Evolutionary conservation across 2,888 invertebrate genomes (phyloP), one percentile per base, ranked within the genome.

Genomic region (Plebejus argus): DNA sequence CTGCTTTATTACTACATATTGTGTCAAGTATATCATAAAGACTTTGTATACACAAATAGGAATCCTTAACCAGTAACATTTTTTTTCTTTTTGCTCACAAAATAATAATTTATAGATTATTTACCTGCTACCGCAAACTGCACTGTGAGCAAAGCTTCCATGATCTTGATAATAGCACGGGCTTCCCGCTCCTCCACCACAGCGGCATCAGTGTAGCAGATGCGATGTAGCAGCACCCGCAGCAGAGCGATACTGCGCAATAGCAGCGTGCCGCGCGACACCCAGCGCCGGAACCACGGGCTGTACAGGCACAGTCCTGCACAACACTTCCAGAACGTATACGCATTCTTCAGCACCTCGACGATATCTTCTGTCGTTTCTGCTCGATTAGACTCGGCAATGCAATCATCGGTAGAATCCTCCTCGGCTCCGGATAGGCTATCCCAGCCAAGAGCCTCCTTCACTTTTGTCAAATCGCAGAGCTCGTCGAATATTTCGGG

Each of bases 271-370:
- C 93, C 91, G 33, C 86, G 84, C 20, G 89, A 90, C 77, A 95
- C 85, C 83, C 90, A 88, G 81, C 85, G 83, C 1, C 95, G 89
- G 82, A 95, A 95, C 87, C 89, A 86, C 0, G 95, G 95, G 80
- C 95, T 95, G 86, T 93, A 95, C 76, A 95, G 83, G 56, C 95
- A 94, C 71, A 96, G 83, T 8, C 87, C 88, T 5, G 94, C 94
- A 82, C 94, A 94, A 1, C 91, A 91, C 84, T 90, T 90, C 95
- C 95, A 95, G 80, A 95, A 94, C 66, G 93, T 92, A 80, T 89
- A 89, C 12, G 91, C 87, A 70, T 89, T 91, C 83, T 92, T 92
- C 79, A 95, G 80, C 70, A 89, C 81, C 49, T 91, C 92, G 3
- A 91, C 80, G 76, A 89, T 85, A 61, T 92, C 89, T 45, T 86